Percentiles rank a stretch among this genome's conserved stretches.
Evolutionary conservation across 2,113 vertebrate genomes (phyloP).

Genomic region (Craseonycteris thonglongyai): DNA sequence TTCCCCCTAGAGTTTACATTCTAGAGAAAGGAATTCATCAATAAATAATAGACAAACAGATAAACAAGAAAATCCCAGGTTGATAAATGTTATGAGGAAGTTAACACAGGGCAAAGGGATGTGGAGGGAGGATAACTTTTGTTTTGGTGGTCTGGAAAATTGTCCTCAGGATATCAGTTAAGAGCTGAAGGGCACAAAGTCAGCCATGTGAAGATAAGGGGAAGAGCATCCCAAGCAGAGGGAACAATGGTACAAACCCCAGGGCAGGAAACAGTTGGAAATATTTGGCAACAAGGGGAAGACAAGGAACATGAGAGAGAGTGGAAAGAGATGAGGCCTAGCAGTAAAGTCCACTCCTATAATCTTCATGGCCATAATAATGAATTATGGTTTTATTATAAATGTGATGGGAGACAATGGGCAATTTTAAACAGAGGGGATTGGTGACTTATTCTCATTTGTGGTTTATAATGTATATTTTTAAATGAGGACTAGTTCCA

Average conservation of each 20-base stretch:
- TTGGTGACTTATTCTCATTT: background rate
- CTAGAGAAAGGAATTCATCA: background rate
- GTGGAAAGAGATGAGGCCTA: background rate
- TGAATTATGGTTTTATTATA: background rate
- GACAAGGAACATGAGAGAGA: background rate
- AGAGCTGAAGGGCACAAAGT: background rate
- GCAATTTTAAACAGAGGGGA: background rate
- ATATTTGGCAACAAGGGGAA: background rate
- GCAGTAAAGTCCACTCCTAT: accelerated
- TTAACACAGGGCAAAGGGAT: background rate
- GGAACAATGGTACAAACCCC: background rate
- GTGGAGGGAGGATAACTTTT: background rate
- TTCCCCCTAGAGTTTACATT: background rate
- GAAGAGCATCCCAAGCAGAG: background rate
- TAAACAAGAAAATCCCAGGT: background rate
- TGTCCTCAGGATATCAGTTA: background rate
- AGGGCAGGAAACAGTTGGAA: background rate
- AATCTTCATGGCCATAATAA: background rate
- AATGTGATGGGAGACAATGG: background rate
- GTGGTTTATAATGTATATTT: background rate
- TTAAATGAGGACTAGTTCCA: background rate
- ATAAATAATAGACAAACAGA: background rate
- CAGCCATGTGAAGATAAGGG: background rate
- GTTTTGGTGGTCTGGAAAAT: background rate
- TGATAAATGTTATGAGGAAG: background rate